Conservation (phyloP, 2,888 invertebrate genomes). For the Scaptodrosophila latifasciaeformis region DNA sequence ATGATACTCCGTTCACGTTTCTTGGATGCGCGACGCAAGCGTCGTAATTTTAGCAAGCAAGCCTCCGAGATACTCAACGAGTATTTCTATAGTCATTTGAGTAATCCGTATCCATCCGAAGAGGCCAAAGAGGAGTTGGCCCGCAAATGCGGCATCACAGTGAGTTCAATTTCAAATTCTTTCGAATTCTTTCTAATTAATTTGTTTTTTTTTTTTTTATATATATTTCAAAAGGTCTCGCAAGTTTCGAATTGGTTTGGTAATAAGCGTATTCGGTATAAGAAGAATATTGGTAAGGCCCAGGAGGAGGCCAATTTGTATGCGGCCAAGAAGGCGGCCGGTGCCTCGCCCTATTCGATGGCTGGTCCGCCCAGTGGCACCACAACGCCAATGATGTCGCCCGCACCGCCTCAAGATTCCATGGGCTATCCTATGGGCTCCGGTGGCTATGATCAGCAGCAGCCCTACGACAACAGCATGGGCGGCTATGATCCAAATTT, state of each 20-base stretch:
- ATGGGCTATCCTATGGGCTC: slow-evolving; percentile 96
- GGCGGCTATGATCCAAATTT: slow-evolving; percentile 91
- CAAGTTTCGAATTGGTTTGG: slow-evolving; percentile 99
- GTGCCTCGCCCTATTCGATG: slow-evolving; percentile 92
- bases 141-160: slow-evolving; percentile 98
- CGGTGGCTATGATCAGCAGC: slow-evolving; percentile 92
- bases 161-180: slow-evolving; percentile 72
- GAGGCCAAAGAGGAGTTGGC: slow-evolving; percentile 99
- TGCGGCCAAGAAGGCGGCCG: slow-evolving; percentile 97
- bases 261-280: slow-evolving; percentile 99
- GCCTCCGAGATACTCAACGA: slow-evolving; percentile 99
- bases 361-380: slow-evolving; percentile 91
- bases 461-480: slow-evolving; percentile 91
- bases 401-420: slow-evolving; percentile 92
- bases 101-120: slow-evolving; percentile 99
- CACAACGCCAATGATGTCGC: slow-evolving; percentile 96
- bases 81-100: slow-evolving; percentile 99
- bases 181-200: not conserved
- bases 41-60: slow-evolving; percentile 99
- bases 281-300: slow-evolving; percentile 99
- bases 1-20: slow-evolving; percentile 92
- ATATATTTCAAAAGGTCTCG: slow-evolving; percentile 64
- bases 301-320: slow-evolving; percentile 99
- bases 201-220: not conserved
- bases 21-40: slow-evolving; percentile 88